phyloP scores from a whole-genome alignment of 1,140 invertebrate genomes.

The Glossosoma conforme region DNA sequence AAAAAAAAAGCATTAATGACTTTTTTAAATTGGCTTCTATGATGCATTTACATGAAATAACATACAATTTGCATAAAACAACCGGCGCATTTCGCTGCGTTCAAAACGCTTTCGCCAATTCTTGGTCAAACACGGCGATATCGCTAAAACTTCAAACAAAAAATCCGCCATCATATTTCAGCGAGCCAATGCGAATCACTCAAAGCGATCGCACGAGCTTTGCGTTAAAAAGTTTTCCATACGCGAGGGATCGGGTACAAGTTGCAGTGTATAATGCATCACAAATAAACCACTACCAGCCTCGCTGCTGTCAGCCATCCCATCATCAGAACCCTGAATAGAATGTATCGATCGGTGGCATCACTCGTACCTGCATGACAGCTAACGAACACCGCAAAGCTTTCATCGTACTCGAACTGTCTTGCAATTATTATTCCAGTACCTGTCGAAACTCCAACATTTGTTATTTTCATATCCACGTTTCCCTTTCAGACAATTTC shows the following conservation, averaged over 20 bases:
- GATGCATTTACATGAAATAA: slow-evolving; percentile 9
- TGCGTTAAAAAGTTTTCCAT: slow-evolving; percentile 3
- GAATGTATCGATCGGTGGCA: not conserved
- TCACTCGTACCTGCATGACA: too few relatives aligned
- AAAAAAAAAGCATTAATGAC: not conserved
- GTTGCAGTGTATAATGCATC: slow-evolving; percentile 9
- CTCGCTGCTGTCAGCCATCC: not conserved
- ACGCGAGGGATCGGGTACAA: not conserved
- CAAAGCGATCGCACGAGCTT: slow-evolving; percentile 2
- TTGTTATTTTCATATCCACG: too few relatives aligned
- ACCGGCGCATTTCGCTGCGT: not conserved
- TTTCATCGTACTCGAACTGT: too few relatives aligned
- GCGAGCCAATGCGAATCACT: slow-evolving; percentile 12
- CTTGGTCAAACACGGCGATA: slow-evolving; percentile 18
- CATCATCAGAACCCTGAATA: not conserved
- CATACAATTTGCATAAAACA: slow-evolving; percentile 14
- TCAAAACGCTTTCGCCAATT: slow-evolving; percentile 18
- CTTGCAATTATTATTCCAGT: too few relatives aligned
- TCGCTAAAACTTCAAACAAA: slow-evolving; percentile 14
- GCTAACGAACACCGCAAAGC: too few relatives aligned
- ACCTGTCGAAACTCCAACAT: too few relatives aligned
- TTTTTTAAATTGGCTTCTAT: slow-evolving; percentile 13
- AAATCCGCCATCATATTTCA: slow-evolving; percentile 12
- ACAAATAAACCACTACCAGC: slow-evolving; percentile 18
- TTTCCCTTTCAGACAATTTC: too few relatives aligned